These are phyloP conservation scores for Hypsopygia costalis DNA, from an alignment of 2,888 invertebrate species.

Conservation along the genomic window DNA sequence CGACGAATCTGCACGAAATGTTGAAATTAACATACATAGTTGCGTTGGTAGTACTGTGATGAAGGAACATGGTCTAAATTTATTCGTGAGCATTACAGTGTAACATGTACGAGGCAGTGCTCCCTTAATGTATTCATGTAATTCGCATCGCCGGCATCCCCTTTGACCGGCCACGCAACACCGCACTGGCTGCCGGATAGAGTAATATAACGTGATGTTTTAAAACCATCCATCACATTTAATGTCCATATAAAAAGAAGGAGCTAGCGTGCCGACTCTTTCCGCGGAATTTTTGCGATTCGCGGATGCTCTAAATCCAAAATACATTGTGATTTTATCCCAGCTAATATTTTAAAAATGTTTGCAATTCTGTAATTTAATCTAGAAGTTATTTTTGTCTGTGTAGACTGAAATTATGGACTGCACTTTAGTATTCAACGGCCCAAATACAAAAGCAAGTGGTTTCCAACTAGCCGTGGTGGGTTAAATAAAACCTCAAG, in stretches of 20 bases:
- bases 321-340: constrained; percentile 18
- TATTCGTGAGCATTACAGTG: constrained; percentile 78
- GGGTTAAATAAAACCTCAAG: constrained; percentile 65
- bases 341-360: constrained; percentile 6
- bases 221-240: constrained; percentile 79
- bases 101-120: constrained; percentile 71
- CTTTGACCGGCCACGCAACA: constrained; percentile 80
- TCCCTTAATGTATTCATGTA: constrained; percentile 80
- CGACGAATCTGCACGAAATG: constrained; percentile 46
- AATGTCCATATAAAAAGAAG: constrained; percentile 75
- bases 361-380: constrained; percentile 6
- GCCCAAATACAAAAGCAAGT: constrained; percentile 60
- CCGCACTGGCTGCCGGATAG: constrained; percentile 71
- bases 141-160: constrained; percentile 79
- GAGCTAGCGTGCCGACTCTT: constrained; percentile 57
- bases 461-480: constrained; percentile 53
- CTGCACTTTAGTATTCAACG: constrained; percentile 54
- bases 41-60: constrained; percentile 57
- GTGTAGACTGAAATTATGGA: constrained; percentile 51
- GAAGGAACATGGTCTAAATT: constrained; percentile 73
- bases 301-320: constrained; percentile 34
- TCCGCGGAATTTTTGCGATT: constrained; percentile 45
- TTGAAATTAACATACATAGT: constrained; percentile 64
- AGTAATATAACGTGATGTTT: constrained; percentile 78
- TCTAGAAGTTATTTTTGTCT: constrained; percentile 25